Percentiles rank a stretch among this genome's conserved stretches.
Conservation (phyloP, 2,888 invertebrate species). For the Phalangium opilio region DNA sequence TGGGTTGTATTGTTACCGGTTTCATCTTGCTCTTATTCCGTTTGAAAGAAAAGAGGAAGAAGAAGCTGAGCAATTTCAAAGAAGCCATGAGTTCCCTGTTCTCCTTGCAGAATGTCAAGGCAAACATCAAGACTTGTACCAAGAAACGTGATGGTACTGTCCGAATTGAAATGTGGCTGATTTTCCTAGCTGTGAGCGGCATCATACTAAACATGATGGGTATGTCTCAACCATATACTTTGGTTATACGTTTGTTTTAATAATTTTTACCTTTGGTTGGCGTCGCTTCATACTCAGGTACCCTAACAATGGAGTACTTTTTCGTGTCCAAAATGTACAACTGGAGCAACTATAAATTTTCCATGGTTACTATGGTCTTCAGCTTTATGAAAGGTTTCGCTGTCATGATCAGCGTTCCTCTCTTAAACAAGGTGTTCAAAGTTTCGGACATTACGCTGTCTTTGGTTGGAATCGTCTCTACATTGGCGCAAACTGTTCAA, state of each 20-base stretch:
- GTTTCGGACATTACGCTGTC: not conserved
- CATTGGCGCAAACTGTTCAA: not conserved
- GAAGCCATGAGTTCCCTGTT: conserved; percentile 9
- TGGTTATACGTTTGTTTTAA: too few relatives aligned
- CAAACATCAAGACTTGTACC: conserved; percentile 10
- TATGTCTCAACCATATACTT: too few relatives aligned
- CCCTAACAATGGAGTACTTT: not conserved
- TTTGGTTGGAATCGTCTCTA: not conserved
- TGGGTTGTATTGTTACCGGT: conserved; percentile 1
- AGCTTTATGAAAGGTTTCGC: not conserved
- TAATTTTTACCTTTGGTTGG: too few relatives aligned
- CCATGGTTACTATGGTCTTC: not conserved
- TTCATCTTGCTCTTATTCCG: conserved; percentile 8
- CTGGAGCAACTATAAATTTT: not conserved
- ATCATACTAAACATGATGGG: conserved; percentile 8
- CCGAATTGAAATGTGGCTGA: conserved; percentile 12
- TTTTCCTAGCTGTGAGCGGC: conserved; percentile 7
- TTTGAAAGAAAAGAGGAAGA: conserved; percentile 9
- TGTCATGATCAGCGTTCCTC: not conserved
- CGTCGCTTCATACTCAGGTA: not conserved
- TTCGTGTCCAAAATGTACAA: not conserved
- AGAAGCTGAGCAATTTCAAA: conserved; percentile 4
- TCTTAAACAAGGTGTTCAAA: not conserved
- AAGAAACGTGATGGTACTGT: conserved; percentile 9
- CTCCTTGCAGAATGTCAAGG: conserved; percentile 10